These are phyloP conservation scores for Eretmochelys imbricata DNA, from an alignment of 2,113 vertebrate genomes.

Conservation along the genomic window DNA sequence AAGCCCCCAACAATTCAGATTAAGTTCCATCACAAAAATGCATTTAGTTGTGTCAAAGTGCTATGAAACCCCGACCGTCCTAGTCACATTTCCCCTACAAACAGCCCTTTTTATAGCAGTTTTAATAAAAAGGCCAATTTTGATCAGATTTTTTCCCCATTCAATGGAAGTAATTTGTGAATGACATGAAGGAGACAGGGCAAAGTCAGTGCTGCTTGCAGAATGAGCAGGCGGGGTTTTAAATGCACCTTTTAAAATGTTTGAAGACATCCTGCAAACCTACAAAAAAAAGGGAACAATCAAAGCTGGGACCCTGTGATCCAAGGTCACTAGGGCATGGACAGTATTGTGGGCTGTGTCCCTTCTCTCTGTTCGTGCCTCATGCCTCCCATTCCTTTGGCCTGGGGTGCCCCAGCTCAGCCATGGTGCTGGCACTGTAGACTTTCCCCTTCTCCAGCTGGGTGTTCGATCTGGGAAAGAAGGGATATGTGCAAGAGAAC, in stretches of 20 bases:
- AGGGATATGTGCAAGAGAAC: neutral
- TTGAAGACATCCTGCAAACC: neutral
- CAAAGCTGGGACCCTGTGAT: neutral
- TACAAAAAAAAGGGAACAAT: neutral
- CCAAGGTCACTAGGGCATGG: neutral
- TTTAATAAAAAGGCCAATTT: neutral
- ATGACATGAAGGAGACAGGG: conserved; percentile 1
- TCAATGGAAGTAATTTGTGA: conserved; percentile 58
- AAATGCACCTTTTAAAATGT: neutral
- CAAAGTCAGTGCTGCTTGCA: neutral
- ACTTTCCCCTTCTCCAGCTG: neutral
- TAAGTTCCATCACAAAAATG: conserved; percentile 17
- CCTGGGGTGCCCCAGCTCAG: no score
- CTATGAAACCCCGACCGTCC: conserved; percentile 26
- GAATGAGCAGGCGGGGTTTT: conserved; percentile 5
- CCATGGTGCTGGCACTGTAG: no score
- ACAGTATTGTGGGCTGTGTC: neutral
- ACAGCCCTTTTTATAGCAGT: neutral
- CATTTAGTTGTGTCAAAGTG: conserved; percentile 5
- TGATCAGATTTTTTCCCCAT: neutral
- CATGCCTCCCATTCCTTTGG: no score
- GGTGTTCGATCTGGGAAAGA: neutral
- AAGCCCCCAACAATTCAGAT: neutral
- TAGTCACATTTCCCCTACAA: conserved; percentile 7
- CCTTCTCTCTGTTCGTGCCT: no score